Conservation (phyloP, 2,888 invertebrate species). For the Orchestes rusci region DNA sequence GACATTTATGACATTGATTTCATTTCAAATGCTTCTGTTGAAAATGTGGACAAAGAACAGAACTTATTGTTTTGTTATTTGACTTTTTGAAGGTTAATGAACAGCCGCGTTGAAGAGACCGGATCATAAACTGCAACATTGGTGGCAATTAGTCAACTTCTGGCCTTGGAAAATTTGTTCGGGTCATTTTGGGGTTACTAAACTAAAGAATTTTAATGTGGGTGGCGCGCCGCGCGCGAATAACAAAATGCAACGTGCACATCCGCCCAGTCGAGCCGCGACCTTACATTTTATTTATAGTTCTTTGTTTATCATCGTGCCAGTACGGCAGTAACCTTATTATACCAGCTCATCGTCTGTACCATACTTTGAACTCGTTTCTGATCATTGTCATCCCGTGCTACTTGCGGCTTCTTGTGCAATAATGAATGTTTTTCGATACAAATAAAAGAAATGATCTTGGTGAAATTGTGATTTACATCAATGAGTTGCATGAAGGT, state of each 20-base stretch:
- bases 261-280: conserved; percentile 28
- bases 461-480: too few relatives aligned
- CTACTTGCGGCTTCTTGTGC: too few relatives aligned
- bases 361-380: too few relatives aligned
- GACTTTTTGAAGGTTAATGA: background rate
- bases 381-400: too few relatives aligned
- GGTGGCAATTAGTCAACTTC: conserved; percentile 23
- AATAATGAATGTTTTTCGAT: too few relatives aligned
- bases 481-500: too few relatives aligned
- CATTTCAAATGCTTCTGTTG: background rate
- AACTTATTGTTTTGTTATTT: background rate
- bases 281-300: conserved; percentile 26
- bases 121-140: conserved; percentile 18
- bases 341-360: conserved; percentile 14
- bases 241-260: conserved; percentile 31
- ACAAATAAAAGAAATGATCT: too few relatives aligned
- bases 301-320: conserved; percentile 26
- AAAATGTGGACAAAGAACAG: conserved; percentile 1
- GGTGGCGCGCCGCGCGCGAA: conserved; percentile 31
- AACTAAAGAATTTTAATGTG: conserved; percentile 31
- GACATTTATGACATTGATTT: background rate
- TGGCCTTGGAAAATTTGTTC: conserved; percentile 25
- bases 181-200: conserved; percentile 32
- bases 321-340: conserved; percentile 17
- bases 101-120: conserved; percentile 16